Evolutionary conservation across 37 sponge, comb jelly and placozoan genomes (phyloP).

Genomic region (Geodia barretti): DNA sequence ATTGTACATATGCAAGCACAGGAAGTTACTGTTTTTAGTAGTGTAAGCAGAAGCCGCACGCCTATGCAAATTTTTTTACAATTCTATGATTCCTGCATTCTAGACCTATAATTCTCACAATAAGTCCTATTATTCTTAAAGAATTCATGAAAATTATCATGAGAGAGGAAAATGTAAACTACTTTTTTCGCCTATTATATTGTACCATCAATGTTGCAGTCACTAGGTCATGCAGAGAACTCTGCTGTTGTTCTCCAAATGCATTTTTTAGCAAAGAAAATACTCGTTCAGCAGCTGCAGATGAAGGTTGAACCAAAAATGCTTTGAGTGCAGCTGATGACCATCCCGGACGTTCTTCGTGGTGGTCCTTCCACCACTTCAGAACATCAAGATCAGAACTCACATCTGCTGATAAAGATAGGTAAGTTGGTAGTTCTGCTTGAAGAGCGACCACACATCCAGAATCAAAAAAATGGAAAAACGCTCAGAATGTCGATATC

Average conservation of each 20-base stretch:
- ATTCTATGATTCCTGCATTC: too few relatives aligned
- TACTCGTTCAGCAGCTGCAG: neutral
- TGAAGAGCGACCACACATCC: neutral
- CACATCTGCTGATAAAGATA: constrained; percentile 4
- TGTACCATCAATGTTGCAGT: neutral
- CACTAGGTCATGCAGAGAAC: neutral
- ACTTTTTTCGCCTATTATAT: neutral
- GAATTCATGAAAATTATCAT: too few relatives aligned
- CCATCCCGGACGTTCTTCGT: neutral
- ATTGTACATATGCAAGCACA: too few relatives aligned
- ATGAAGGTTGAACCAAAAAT: neutral
- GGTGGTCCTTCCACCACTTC: constrained; percentile 11
- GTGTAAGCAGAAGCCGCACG: too few relatives aligned
- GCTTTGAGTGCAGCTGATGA: neutral
- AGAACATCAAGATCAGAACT: neutral
- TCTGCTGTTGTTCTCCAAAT: constrained; percentile 4
- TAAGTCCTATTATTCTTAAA: too few relatives aligned
- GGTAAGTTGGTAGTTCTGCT: constrained; percentile 4
- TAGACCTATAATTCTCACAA: too few relatives aligned
- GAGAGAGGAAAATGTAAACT: too few relatives aligned
- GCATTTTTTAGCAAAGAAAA: neutral
- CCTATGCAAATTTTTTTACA: too few relatives aligned
- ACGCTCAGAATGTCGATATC: neutral
- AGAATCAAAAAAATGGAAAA: constrained; percentile 1
- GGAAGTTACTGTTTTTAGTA: too few relatives aligned